A percentile compares a stretch with the other conserved stretches of the same genome.
These are phyloP conservation scores for Vombatus ursinus DNA, from an alignment of 2,113 vertebrate genomes.

Conservation along the genomic window DNA sequence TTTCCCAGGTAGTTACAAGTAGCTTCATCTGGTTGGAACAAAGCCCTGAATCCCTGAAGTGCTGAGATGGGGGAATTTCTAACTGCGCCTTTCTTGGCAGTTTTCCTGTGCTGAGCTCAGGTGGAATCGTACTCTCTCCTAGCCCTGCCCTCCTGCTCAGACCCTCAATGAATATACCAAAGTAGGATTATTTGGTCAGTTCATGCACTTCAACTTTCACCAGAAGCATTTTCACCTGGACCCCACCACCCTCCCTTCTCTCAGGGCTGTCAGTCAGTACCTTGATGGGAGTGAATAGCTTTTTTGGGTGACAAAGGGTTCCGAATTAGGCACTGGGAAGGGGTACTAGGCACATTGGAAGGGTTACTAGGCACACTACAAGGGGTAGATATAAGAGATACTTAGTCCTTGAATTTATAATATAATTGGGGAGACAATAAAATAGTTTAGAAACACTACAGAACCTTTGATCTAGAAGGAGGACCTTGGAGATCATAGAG, in stretches of 20 bases:
- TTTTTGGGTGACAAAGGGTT: not conserved
- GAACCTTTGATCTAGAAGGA: not conserved
- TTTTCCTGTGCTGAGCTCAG: not conserved
- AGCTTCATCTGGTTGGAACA: not conserved
- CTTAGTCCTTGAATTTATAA: not conserved
- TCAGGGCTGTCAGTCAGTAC: not conserved
- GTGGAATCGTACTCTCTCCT: not conserved
- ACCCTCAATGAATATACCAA: not conserved
- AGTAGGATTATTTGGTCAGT: not conserved
- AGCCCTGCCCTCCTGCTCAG: not conserved
- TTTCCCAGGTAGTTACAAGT: not conserved
- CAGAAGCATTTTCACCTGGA: not conserved
- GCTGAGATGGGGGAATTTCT: not conserved
- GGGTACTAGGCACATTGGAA: not conserved
- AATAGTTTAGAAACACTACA: not conserved
- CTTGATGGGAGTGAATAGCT: not conserved
- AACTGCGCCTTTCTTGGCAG: not conserved
- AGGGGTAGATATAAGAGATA: not conserved
- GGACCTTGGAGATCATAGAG: not conserved
- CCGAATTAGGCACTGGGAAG: too few relatives aligned
- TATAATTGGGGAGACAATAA: not conserved
- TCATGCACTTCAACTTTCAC: not conserved
- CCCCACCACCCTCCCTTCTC: not conserved
- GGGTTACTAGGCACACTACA: not conserved
- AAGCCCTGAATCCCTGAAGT: not conserved